These are phyloP conservation scores for Parotocinclus haroldoi DNA, from an alignment of 2,797 vertebrate species.

Conservation along the genomic window DNA sequence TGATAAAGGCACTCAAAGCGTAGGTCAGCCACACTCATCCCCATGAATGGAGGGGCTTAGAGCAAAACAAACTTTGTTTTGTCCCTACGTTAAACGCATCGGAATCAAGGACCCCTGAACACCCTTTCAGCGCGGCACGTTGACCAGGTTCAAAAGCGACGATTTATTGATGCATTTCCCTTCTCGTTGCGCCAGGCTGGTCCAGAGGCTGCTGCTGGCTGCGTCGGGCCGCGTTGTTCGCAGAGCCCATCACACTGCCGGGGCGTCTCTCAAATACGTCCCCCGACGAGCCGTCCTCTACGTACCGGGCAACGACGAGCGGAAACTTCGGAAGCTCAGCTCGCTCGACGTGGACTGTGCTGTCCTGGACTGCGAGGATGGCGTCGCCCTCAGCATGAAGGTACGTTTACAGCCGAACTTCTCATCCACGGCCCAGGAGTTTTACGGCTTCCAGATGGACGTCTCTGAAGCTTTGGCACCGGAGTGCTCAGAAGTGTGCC, in stretches of 20 bases:
- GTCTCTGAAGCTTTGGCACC: background rate
- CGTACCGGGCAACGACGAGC: conserved; percentile 90
- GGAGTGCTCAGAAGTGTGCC: too few species aligned
- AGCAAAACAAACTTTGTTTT: conserved; percentile 63
- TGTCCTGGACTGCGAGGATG: conserved; percentile 96
- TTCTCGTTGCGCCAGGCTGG: conserved; percentile 56
- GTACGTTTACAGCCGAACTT: conserved; percentile 62
- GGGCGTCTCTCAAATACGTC: conserved; percentile 74
- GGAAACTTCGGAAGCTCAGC: conserved; percentile 88
- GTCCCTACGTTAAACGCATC: conserved; percentile 59
- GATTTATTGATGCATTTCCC: background rate
- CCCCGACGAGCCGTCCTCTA: conserved; percentile 93
- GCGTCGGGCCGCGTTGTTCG: conserved; percentile 44
- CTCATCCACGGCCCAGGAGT: too few species aligned
- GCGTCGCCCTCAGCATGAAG: conserved; percentile 93
- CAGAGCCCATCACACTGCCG: conserved; percentile 61
- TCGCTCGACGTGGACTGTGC: conserved; percentile 88
- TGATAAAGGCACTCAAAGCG: conserved; percentile 64
- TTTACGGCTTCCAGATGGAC: too few species aligned
- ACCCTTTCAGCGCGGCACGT: too few species aligned
- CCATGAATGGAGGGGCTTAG: conserved; percentile 65
- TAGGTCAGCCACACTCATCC: conserved; percentile 63
- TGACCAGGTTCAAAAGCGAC: too few species aligned
- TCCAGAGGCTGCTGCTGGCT: conserved; percentile 49
- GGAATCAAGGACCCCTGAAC: conserved; percentile 30